Conservation (phyloP, 2,113 vertebrate genomes). For the Setophaga petechia region DNA sequence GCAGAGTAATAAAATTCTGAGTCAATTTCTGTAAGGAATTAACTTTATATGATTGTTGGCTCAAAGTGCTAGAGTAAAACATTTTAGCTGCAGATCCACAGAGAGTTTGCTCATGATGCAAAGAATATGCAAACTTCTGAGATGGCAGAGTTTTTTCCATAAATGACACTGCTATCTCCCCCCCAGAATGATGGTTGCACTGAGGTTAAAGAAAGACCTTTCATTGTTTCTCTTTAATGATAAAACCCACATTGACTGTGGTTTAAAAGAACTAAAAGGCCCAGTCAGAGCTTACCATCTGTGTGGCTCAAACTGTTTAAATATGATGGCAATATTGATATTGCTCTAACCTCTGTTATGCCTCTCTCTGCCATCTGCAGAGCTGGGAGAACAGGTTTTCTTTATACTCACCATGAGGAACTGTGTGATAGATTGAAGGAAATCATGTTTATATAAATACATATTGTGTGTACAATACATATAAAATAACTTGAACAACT, state of each 20-base stretch:
- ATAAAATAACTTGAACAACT: conserved; percentile 42
- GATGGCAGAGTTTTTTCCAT: background rate
- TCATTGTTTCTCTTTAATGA: background rate
- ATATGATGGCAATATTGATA: background rate
- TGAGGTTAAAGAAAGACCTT: background rate
- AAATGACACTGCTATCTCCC: background rate
- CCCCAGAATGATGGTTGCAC: background rate
- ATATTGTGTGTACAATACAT: conserved; percentile 34
- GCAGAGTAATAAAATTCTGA: background rate
- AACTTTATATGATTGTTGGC: background rate
- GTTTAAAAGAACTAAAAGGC: conserved; percentile 11
- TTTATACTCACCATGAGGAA: conserved; percentile 1
- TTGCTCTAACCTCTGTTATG: conserved; percentile 45
- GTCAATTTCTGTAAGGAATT: background rate
- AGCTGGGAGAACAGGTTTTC: conserved; percentile 60
- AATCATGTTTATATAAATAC: conserved; percentile 60
- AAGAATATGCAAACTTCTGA: background rate
- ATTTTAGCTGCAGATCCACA: background rate
- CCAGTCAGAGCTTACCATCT: conserved; percentile 33
- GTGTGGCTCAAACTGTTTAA: conserved; percentile 35
- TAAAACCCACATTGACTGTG: background rate
- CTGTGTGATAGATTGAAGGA: conserved; percentile 33
- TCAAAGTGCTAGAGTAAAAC: background rate
- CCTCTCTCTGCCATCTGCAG: conserved; percentile 35
- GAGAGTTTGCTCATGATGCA: background rate